A percentile compares a stretch with the other conserved stretches of the same genome.
These are phyloP conservation scores for Xerus rutilus DNA, from an alignment of 2,797 vertebrate genomes.

Conservation along the genomic window DNA sequence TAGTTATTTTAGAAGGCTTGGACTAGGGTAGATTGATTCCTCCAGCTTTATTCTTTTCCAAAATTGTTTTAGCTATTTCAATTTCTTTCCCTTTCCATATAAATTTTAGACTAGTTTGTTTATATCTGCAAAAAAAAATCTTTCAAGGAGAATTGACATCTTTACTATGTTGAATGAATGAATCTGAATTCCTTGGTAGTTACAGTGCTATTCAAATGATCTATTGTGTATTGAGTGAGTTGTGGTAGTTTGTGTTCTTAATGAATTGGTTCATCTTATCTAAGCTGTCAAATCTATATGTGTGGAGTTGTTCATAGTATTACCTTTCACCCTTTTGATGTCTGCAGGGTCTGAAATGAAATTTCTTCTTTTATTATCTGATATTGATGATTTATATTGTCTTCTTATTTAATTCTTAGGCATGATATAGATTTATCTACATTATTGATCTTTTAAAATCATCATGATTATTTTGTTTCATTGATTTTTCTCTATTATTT, in stretches of 20 bases:
- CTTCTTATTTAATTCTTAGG: background rate
- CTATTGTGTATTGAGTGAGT: background rate
- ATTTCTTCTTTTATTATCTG: background rate
- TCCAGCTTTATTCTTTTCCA: background rate
- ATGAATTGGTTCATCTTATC: background rate
- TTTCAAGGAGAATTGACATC: background rate
- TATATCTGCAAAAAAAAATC: background rate
- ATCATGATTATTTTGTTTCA: background rate
- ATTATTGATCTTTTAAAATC: background rate
- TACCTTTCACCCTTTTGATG: background rate
- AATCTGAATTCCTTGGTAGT: background rate
- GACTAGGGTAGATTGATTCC: background rate
- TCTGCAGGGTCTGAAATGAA: background rate
- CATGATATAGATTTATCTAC: background rate
- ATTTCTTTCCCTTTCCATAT: background rate
- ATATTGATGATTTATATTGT: background rate
- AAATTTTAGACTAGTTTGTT: background rate
- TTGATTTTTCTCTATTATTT: background rate
- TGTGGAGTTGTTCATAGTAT: no score
- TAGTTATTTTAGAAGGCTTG: background rate
- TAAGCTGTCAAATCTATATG: no score
- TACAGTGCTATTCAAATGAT: background rate
- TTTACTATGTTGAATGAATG: background rate
- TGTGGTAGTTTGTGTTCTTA: background rate
- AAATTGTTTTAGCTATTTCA: background rate